Conservation (phyloP, 1,140 invertebrate species). For the Drosophila yakuba region DNA sequence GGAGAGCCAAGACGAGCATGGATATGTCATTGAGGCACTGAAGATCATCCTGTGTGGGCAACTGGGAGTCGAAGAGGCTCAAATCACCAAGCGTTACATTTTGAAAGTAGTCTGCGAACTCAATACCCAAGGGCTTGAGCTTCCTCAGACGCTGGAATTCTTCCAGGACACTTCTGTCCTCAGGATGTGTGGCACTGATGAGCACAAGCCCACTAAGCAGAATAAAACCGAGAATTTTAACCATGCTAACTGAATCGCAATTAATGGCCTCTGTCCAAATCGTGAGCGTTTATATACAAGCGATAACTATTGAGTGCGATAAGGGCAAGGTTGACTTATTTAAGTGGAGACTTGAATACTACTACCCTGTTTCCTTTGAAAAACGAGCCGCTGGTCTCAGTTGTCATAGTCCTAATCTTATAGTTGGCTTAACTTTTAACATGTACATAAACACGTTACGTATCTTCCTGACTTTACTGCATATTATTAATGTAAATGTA, state of each 20-base stretch:
- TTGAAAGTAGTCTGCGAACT: slow-evolving; percentile 31
- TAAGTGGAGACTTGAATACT: too few species aligned
- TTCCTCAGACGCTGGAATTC: slow-evolving; percentile 5
- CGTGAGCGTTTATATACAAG: neutral
- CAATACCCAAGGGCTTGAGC: slow-evolving; percentile 12
- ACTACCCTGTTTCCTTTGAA: too few species aligned
- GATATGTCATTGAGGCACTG: slow-evolving; percentile 5
- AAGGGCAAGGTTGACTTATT: neutral
- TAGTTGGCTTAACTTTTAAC: too few species aligned
- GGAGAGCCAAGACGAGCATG: neutral
- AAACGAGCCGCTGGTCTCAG: too few species aligned
- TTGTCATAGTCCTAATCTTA: too few species aligned
- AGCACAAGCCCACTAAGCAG: neutral
- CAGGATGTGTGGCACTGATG: neutral
- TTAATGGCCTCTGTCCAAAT: neutral
- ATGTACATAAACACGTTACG: too few species aligned
- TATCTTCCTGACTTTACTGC: too few species aligned
- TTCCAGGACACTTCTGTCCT: neutral
- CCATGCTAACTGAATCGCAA: slow-evolving; percentile 5
- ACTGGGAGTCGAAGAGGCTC: neutral
- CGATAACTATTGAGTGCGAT: neutral
- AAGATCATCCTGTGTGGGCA: slow-evolving; percentile 4
- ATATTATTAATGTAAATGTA: too few species aligned
- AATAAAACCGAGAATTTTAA: neutral
- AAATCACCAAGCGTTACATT: slow-evolving; percentile 13